These are phyloP conservation scores for Bucorvus abyssinicus DNA, from an alignment of 2,797 vertebrate genomes.

Conservation along the genomic window DNA sequence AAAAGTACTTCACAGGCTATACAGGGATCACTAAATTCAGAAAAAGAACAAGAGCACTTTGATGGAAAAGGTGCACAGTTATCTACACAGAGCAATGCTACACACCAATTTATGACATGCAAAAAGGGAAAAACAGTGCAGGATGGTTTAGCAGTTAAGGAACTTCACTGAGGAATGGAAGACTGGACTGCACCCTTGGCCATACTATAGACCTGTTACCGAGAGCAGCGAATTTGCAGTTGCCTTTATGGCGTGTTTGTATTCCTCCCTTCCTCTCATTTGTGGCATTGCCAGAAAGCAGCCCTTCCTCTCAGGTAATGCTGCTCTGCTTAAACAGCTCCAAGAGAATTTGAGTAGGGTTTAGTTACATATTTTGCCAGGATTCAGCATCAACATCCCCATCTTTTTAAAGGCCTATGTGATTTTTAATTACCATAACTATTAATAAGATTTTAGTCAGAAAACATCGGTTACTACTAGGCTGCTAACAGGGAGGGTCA, in stretches of 20 bases:
- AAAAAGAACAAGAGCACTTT: neutral
- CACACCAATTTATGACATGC: neutral
- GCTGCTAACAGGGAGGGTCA: neutral
- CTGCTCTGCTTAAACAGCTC: neutral
- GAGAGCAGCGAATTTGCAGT: neutral
- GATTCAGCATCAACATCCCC: neutral
- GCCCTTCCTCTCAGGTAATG: neutral
- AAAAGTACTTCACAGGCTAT: neutral
- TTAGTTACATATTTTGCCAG: neutral
- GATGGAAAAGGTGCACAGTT: neutral
- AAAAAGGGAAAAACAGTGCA: neutral
- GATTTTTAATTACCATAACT: neutral
- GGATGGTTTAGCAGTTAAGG: neutral
- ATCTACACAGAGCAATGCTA: neutral
- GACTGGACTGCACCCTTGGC: neutral
- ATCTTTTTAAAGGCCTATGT: neutral
- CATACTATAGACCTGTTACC: neutral
- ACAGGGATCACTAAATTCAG: neutral
- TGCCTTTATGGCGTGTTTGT: neutral
- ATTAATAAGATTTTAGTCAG: neutral
- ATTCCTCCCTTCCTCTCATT: neutral
- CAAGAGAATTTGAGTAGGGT: neutral
- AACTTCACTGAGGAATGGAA: neutral
- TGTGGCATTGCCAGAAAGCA: neutral
- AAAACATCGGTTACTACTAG: neutral